Evolutionary conservation across 1,140 invertebrate species (phyloP).

Genomic region (Euschistus heros): DNA sequence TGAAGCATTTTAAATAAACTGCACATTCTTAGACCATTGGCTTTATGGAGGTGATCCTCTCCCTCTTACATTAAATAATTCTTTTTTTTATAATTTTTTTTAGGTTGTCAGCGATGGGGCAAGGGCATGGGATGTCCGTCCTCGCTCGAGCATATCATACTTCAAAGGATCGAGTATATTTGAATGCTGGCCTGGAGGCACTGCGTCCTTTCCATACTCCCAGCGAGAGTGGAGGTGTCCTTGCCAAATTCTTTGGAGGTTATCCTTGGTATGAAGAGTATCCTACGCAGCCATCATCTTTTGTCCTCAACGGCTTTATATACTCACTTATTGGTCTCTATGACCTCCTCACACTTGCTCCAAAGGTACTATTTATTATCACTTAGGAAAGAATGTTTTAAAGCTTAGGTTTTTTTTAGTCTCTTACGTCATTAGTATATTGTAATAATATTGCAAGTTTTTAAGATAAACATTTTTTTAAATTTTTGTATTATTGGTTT

Average conservation of each 20-base stretch:
- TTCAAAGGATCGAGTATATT: conserved; percentile 63
- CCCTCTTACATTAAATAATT: no score
- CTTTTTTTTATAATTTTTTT: conserved; percentile 30
- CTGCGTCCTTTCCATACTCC: conserved; percentile 67
- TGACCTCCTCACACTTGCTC: conserved; percentile 26
- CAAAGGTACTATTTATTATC: no score
- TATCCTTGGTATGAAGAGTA: conserved; percentile 92
- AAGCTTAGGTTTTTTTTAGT: no score
- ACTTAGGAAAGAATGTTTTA: no score
- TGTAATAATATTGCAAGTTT: no score
- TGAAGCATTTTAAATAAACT: neutral
- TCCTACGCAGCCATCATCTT: conserved; percentile 86
- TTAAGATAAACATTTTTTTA: no score
- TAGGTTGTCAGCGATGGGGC: conserved; percentile 93
- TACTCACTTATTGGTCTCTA: conserved; percentile 81
- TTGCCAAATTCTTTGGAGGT: conserved; percentile 70
- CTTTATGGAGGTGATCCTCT: no score
- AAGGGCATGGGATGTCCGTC: conserved; percentile 91
- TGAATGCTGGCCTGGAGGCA: conserved; percentile 68
- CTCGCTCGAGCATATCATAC: conserved; percentile 78
- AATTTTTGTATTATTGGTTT: no score
- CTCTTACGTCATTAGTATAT: no score
- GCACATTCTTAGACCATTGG: no score
- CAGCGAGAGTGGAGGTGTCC: conserved; percentile 62
- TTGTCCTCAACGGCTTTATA: conserved; percentile 98